Percentiles rank a stretch among this genome's conserved stretches.
phyloP scores from a whole-genome alignment of 1,140 invertebrate species.

The Camponotus floridanus region DNA sequence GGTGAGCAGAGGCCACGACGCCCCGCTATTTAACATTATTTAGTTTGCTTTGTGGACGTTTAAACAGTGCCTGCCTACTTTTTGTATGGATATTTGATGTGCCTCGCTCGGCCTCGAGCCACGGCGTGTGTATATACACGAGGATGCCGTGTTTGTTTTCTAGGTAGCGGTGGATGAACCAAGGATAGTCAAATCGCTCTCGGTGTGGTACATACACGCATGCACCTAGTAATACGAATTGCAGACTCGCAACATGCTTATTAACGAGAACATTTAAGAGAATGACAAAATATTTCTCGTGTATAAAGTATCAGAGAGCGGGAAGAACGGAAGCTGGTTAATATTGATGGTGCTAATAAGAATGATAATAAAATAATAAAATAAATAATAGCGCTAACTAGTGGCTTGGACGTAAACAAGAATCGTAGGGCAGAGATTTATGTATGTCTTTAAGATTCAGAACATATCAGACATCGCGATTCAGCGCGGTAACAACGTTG shows the following conservation, averaged over 20 bases:
- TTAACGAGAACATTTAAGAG: neutral
- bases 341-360: neutral
- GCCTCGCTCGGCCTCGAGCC: conserved; percentile 64
- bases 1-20: conserved; percentile 73
- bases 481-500: neutral
- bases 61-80: conserved; percentile 81
- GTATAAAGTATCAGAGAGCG: neutral
- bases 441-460: neutral
- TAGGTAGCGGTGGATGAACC: conserved; percentile 67
- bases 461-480: neutral
- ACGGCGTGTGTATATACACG: conserved; percentile 66
- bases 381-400: neutral
- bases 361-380: neutral
- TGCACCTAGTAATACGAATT: conserved; percentile 13
- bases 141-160: conserved; percentile 78
- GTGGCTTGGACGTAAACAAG: neutral
- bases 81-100: conserved; percentile 77
- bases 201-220: conserved; percentile 14
- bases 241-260: neutral
- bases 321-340: neutral
- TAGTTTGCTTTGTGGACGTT: conserved; percentile 85
- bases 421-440: neutral
- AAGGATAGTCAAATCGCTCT: conserved; percentile 66
- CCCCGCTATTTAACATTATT: conserved; percentile 85
- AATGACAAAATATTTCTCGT: conserved; percentile 11